Base-by-base conservation (phyloP, 2,113 vertebrate genomes). In the Raja brachyura region DNA sequence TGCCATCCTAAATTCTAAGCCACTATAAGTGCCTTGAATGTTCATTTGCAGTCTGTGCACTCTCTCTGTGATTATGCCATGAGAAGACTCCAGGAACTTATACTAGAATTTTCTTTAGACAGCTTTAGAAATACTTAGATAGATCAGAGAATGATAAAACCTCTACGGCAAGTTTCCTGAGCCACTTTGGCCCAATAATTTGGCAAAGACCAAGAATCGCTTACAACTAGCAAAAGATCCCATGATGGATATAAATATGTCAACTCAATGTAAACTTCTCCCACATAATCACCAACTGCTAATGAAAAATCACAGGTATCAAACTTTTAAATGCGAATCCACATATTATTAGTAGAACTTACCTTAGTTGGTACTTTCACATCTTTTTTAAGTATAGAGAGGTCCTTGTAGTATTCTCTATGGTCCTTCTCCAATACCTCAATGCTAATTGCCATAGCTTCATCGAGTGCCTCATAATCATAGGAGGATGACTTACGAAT, bases 381-480 rank as follows among this genome's bases (percentile, higher is more conserved):
- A 93, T 99, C 99, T 90, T 99, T 98, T 93, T 98, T 96, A 14
- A 99, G 94, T 76, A 99, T 95, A 93, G 98, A 98, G 70, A 99
- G 96, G 94, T 99, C 98, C 94, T 95, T 98, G 95, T 99, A 99
- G 93, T 98, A 97, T 77, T 97, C 95, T 93, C 95, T 95, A 77
- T 97, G 96, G 54, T 98, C 96, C 2, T 97, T 96, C 93, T 96
- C 96, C 39, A 99, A 96, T 54, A 98, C 98, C 88, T 99, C 97
- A 75, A 99, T 97, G 94, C 99, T 99, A 83, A 98, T 98, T 56
- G 97, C 97, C 98, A 99, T 99, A 93, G 99, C 98, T 96, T 99
- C 98, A 96, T 99, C 98, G 83, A 99, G 96, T 63, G 99, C 99
- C 83, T 99, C 98, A 3, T 99, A 99, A 96, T 99, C 98, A 0